Evolutionary conservation across 2,888 invertebrate species (phyloP).

Genomic region (Hirtodrosophila cameraria): DNA sequence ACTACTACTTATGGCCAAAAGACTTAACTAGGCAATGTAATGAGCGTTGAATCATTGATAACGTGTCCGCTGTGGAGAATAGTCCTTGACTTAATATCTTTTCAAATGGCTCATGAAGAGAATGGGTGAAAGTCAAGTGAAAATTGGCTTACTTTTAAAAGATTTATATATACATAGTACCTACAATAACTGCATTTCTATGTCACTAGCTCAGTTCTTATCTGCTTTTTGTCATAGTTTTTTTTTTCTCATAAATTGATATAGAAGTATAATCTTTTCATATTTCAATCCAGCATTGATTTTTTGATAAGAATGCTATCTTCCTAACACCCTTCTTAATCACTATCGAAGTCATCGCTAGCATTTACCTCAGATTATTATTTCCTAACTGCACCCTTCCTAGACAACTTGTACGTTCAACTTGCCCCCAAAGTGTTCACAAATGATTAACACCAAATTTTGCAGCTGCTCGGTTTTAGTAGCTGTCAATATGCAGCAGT

Average conservation of each 20-base stretch:
- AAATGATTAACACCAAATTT: conserved; percentile 67
- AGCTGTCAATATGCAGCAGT: conserved; percentile 60
- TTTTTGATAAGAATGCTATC: too few relatives aligned
- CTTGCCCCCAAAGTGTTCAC: conserved; percentile 27
- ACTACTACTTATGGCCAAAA: conserved; percentile 5
- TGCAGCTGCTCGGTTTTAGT: conserved; percentile 31
- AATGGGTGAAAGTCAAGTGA: background rate
- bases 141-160: background rate
- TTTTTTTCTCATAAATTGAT: too few relatives aligned
- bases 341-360: background rate
- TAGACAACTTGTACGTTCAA: conserved; percentile 6
- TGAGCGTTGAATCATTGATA: conserved; percentile 34
- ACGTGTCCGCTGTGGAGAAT: conserved; percentile 7
- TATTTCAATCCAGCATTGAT: too few relatives aligned
- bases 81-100: background rate
- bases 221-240: too few relatives aligned
- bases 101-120: background rate
- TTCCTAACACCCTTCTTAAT: too few relatives aligned
- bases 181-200: too few relatives aligned
- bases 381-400: background rate
- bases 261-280: too few relatives aligned
- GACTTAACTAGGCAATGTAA: conserved; percentile 20
- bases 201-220: too few relatives aligned
- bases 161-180: too few relatives aligned
- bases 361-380: background rate